Evolutionary conservation across 2,113 vertebrate genomes (phyloP).

Genomic region (Corythornis vintsioides): DNA sequence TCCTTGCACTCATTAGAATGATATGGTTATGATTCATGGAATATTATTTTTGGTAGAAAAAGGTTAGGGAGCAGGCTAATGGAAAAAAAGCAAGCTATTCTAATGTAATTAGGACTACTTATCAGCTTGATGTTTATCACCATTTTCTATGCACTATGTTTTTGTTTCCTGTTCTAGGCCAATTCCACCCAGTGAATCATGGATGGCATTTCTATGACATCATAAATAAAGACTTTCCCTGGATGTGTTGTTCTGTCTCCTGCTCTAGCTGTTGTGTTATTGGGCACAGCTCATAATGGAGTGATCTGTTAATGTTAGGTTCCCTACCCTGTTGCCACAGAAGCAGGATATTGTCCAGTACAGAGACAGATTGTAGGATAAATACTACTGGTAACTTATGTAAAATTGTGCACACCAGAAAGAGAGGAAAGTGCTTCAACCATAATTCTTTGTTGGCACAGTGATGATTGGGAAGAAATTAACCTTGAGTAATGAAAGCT

Average conservation of each 20-base stretch:
- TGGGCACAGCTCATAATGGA: background rate
- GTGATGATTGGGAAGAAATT: background rate
- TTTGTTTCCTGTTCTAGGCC: background rate
- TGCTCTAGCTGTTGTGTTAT: background rate
- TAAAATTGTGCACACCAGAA: background rate
- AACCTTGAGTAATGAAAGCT: background rate
- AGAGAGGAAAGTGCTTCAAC: background rate
- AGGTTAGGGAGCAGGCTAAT: background rate
- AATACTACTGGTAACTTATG: background rate
- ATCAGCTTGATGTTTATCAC: background rate
- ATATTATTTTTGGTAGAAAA: background rate
- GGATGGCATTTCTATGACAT: background rate
- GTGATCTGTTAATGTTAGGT: background rate
- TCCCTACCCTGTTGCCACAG: background rate
- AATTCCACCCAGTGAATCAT: background rate
- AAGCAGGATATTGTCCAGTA: background rate
- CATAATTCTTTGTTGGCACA: background rate
- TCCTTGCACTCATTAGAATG: background rate
- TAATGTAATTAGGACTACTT: background rate
- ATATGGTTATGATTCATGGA: background rate
- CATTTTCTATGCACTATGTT: background rate
- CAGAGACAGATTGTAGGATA: accelerated
- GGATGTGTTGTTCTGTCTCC: background rate
- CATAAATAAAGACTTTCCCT: background rate
- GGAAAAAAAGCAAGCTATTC: background rate